Conservation (phyloP, 2,888 invertebrate genomes). For the Amphipoea oculea region DNA sequence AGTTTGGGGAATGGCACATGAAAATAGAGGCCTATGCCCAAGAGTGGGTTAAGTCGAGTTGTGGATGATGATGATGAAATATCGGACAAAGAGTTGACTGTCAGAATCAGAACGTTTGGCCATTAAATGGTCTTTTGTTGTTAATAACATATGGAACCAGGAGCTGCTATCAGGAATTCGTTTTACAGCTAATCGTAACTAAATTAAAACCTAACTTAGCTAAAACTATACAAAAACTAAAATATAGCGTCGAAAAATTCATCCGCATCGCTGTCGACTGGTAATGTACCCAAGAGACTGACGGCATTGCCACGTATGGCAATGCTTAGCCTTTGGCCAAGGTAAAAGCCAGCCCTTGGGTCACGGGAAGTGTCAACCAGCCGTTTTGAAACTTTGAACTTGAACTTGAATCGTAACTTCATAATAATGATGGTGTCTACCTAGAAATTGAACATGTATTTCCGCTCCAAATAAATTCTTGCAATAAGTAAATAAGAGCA, state of each 20-base stretch:
- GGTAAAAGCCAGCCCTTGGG: no score
- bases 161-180: neutral
- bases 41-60: neutral
- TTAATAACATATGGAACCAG: neutral
- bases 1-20: neutral
- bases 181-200: no score
- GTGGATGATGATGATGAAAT: neutral
- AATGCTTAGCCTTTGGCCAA: no score
- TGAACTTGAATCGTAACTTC: neutral
- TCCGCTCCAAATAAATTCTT: neutral
- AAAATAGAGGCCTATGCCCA: neutral
- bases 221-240: no score
- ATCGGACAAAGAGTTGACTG: neutral
- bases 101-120: no score
- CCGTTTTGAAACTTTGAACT: no score
- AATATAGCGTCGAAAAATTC: no score
- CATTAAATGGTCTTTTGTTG: neutral
- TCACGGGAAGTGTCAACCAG: no score
- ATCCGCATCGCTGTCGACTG: no score
- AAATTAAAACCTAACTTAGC: no score
- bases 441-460: neutral
- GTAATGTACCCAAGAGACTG: no score
- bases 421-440: neutral
- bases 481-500: neutral
- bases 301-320: no score